A percentile compares a stretch with the other conserved stretches of the same genome.
phyloP scores from a whole-genome alignment of 2,797 vertebrate genomes.

The Tenualosa thibaudeaui region DNA sequence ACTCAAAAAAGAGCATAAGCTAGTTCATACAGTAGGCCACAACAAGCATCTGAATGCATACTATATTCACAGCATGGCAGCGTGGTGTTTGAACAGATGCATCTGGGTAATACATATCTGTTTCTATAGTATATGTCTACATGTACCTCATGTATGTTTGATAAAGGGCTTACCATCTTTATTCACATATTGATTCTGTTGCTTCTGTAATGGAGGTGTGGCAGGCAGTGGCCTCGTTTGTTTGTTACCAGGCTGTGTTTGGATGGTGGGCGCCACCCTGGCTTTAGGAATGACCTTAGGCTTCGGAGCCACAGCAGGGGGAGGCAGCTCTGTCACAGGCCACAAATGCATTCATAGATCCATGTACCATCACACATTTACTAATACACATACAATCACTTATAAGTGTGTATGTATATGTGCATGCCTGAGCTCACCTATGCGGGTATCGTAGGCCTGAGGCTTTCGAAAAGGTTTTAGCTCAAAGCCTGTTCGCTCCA shows the following conservation, averaged over 20 bases:
- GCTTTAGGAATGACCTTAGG: background rate
- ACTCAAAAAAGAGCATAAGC: no score
- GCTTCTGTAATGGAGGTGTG: background rate
- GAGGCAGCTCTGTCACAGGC: background rate
- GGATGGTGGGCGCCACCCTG: constrained; percentile 3
- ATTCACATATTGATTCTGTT: background rate
- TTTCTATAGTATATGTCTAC: no score
- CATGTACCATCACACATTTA: background rate
- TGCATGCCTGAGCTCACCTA: constrained; percentile 57
- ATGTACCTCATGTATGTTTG: no score
- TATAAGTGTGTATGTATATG: background rate
- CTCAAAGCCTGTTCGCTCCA: constrained; percentile 56
- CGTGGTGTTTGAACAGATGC: background rate
- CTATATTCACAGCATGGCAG: background rate
- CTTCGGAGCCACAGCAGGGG: background rate
- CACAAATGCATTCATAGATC: background rate
- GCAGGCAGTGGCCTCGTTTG: background rate
- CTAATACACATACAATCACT: background rate
- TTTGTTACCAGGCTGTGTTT: background rate
- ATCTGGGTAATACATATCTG: no score
- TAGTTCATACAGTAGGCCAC: background rate
- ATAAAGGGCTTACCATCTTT: background rate
- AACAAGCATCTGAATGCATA: background rate
- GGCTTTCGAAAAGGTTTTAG: constrained; percentile 55
- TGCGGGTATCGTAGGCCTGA: constrained; percentile 57